phyloP scores from a whole-genome alignment of 2,113 vertebrate species.

The Clarias macrocephalus region DNA sequence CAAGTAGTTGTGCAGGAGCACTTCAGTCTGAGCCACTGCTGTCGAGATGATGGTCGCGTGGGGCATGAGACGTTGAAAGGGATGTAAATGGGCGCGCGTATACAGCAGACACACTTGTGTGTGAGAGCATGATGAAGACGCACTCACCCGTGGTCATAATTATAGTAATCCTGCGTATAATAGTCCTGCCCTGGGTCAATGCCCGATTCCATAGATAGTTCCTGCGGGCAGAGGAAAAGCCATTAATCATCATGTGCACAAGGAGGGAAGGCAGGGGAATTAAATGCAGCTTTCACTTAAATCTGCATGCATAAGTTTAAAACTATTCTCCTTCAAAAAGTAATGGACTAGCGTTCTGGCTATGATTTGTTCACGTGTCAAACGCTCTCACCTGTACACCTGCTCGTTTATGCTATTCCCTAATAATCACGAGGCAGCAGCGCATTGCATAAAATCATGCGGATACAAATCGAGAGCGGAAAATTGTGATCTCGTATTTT shows the following conservation, averaged over 20 bases:
- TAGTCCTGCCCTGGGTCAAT: constrained; percentile 98
- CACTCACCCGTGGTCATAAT: constrained; percentile 93
- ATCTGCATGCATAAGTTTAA: neutral
- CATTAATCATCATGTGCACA: constrained; percentile 40
- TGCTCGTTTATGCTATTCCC: neutral
- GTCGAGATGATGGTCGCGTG: neutral
- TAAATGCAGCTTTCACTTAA: neutral
- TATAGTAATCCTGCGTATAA: constrained; percentile 96
- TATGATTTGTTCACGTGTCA: neutral
- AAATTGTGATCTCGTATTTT: neutral
- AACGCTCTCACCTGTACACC: neutral
- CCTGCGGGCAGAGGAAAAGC: constrained; percentile 74
- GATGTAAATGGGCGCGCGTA: neutral
- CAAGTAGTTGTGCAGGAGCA: neutral
- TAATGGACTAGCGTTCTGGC: neutral
- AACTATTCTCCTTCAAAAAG: neutral
- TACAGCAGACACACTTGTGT: neutral
- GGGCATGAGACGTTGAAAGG: neutral
- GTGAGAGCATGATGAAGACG: neutral
- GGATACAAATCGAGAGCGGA: neutral
- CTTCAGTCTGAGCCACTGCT: neutral
- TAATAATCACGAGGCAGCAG: neutral
- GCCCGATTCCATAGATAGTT: constrained; percentile 96
- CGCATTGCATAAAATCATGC: neutral
- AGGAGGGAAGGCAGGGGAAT: constrained; percentile 4